Evolutionary conservation across 2,888 invertebrate genomes (phyloP), one percentile per base, ranked within the genome.

Genomic region (Caenorhabditis virilis): DNA sequence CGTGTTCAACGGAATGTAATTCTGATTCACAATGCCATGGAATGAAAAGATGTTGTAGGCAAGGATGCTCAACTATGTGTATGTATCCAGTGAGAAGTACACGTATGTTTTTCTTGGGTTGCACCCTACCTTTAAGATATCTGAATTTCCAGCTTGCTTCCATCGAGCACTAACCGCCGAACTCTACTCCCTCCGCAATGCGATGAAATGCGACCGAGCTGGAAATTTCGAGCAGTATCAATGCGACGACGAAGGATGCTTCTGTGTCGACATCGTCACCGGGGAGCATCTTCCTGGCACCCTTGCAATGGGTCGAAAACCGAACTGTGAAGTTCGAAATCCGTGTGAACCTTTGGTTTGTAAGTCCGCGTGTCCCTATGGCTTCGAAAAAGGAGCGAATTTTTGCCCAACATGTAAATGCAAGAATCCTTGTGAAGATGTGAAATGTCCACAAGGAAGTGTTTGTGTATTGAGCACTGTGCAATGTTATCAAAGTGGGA

Each of bases 371-470:
- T 79, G 79, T 36, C 58, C 71, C 2, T 73, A 67, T 50, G 79
- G 79, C 2, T 72, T 54, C 52, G 71, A 75, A 30, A 49, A 56
- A 18, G 74, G 72, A 33, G 30, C 54, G 2, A 64, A 71, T 22
- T 78, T 77, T 0, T 81, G 81, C 63, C 70, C 71, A 13, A 74
- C 77, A 0, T 81, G 81, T 54, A 56, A 62, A 22, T 81, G 81
- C 52, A 53, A 50, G 9, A 77, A 79, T 56, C 78, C 79, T 11
- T 81, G 81, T 46, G 38, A 56, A 27, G 71, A 74, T 20, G 61
- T 72, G n/a, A 72, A 71, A 49, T 78, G 78, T 57, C 67, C 69
- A 0, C 69, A 74, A 52, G 78, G 75, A 39, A 63, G 72, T 41
- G 48, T 77, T 13, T 80, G 80, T 46, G 56, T 74, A 1, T 61